Percentiles rank a stretch among this genome's conserved stretches.
Evolutionary conservation across 2,113 vertebrate genomes (phyloP).

Genomic region (Pterophyllum scalare): DNA sequence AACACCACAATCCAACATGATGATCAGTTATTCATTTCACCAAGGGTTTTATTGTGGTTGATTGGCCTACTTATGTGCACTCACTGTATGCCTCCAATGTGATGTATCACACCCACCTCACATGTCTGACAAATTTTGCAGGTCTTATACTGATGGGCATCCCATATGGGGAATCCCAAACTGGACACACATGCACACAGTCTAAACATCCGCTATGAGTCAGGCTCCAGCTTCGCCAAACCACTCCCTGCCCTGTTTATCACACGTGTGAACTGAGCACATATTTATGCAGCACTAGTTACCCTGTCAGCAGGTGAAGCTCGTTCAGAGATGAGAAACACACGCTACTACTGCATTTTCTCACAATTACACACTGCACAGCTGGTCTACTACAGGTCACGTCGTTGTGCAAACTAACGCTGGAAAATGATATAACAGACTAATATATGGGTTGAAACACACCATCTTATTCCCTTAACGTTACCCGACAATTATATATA

Average conservation of each 20-base stretch:
- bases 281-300: slow-evolving; percentile 17
- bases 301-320: neutral
- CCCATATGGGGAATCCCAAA: slow-evolving; percentile 59
- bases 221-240: slow-evolving; percentile 38
- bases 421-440: slow-evolving; percentile 38
- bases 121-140: neutral
- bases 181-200: slow-evolving; percentile 31
- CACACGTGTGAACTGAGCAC: slow-evolving; percentile 37
- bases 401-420: neutral
- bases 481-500: neutral
- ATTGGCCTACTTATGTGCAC: neutral
- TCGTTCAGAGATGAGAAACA: neutral
- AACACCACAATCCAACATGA: neutral
- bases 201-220: slow-evolving; percentile 75
- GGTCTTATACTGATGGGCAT: slow-evolving; percentile 24
- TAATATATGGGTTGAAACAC: neutral
- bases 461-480: neutral
- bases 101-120: neutral
- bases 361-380: neutral
- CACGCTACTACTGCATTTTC: neutral
- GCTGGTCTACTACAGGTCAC: neutral
- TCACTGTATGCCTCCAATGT: neutral
- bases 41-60: neutral
- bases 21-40: neutral
- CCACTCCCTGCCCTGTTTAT: slow-evolving; percentile 18